Base-by-base conservation (phyloP, 2,797 vertebrate genomes). In the Mus caroli region DNA sequence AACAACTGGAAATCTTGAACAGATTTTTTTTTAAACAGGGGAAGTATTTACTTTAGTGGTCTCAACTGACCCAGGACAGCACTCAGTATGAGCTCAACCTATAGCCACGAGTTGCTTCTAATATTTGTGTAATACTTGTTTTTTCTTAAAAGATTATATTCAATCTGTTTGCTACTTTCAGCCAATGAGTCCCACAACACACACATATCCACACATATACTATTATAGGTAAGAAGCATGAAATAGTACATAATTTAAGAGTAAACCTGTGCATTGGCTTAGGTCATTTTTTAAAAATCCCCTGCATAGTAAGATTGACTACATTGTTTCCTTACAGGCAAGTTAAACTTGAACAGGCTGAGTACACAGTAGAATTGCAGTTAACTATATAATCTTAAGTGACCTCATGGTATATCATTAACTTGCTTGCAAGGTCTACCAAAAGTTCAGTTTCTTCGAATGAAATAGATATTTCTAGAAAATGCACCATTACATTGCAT, bases 401-500 rank as follows among this genome's bases (percentile, higher is more conserved):
- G 46, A 85, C 50, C 19, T 67, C 62, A 85, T 52, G 62, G 83
- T 85, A n/a, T 85, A 69, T 85, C 22, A 85, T 85, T 85, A 85
- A 85, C 62, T n/a, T 85, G 83, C 62, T 85, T 67, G 6, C 83
- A 67, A 52, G 20, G 83, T 69, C 76, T 85, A 43, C 12, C 31
- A 67, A 85, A 69, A 85, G 83, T 67, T 67, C 83, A 69, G 62
- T 85, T 34, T 85, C 62, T 85, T 69, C 60, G 0, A 67, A 85
- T 24, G 31, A 3, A 69, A n/a, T 24, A 50, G 83, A 8, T 85
- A 69, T 52, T 85, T n/a, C 31, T 46, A 85, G 19, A 69, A 64
- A 85, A 85, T 67, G 6, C 24, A 69, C 50, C 28, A 85, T 13
- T 34, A 50, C 31, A 67, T n/a, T 24, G 31, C 11, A 69, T 1